These are phyloP conservation scores for Squalus acanthias DNA, from an alignment of 2,797 vertebrate species.

Conservation along the genomic window DNA sequence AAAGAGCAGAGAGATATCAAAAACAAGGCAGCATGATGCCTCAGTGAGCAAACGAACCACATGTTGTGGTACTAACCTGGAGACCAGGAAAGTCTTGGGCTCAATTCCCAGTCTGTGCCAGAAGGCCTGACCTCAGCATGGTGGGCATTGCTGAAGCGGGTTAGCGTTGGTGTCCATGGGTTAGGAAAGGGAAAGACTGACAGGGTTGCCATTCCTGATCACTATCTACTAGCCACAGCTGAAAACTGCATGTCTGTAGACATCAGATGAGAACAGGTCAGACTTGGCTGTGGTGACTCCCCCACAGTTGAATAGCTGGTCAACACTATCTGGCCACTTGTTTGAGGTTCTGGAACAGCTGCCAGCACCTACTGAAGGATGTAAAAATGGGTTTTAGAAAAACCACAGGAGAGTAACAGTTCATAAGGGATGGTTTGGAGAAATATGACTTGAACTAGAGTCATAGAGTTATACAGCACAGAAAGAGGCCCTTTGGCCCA, in stretches of 20 bases:
- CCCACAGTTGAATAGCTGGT: not conserved
- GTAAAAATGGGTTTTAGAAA: too few relatives aligned
- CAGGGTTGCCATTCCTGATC: not conserved
- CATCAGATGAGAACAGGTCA: too few relatives aligned
- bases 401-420: too few relatives aligned
- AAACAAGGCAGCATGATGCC: not conserved
- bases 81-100: not conserved
- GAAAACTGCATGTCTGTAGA: not conserved
- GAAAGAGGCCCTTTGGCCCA: too few relatives aligned
- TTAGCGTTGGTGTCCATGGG: not conserved
- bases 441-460: not conserved
- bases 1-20: not conserved
- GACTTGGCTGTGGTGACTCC: not conserved
- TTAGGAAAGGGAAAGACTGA: not conserved
- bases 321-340: too few relatives aligned
- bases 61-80: not conserved
- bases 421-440: too few relatives aligned
- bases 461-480: too few relatives aligned
- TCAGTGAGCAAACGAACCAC: not conserved
- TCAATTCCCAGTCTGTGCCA: not conserved
- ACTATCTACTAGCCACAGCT: not conserved
- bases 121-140: not conserved
- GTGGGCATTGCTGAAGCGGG: not conserved
- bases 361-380: not conserved
- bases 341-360: too few relatives aligned